Evolutionary conservation across 2,113 vertebrate species (phyloP), one percentile per base, ranked within the genome.

Genomic region (Brachypodius melanocephalos): DNA sequence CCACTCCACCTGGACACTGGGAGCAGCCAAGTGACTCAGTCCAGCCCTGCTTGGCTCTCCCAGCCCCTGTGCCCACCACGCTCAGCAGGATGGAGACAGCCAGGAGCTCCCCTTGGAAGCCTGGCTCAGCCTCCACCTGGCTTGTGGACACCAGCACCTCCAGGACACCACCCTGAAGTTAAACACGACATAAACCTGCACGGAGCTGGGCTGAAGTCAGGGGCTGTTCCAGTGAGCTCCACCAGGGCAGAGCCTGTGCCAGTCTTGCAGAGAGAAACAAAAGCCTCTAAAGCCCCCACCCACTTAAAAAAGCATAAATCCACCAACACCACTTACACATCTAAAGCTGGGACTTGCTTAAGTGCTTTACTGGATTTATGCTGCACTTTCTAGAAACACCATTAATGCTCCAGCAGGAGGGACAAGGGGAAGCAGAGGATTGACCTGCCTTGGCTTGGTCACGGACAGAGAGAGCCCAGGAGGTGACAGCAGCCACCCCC

Each of bases 351-450:
- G 69, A 71, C 43, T 32, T 21, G 29, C 65, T 89, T 32, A 81
- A 93, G 74, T 24, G 69, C 74, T 78, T 74, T 42, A 66, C 32
- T 67, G 77, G 73, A 81, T 74, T 94, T 84, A 36, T 21, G 55
- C 51, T 40, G 46, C n/a, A 12, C 77, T 81, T 89, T 79, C 88
- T 51, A 88, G 78, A 85, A 85, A 77, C 51, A 52, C 22, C 77
- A 55, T 12, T 69, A 69, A 57, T 8, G 51, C 68, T 61, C 2
- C 3, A 78, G 82, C 54, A 88, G 80, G 3, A 76, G 28, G 76
- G 31, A 65, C 49, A 15, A 31, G 6, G 4, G 22, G 48, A 69
- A 71, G 59, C 4, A 8, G 69, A 58, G 49, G 18, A 29, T 52
- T 3, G 36, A n/a, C 31, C 55, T 72, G 71, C 14, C 10, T 59